Conservation (phyloP, 2,888 invertebrate genomes). For the Sialis lutaria region DNA sequence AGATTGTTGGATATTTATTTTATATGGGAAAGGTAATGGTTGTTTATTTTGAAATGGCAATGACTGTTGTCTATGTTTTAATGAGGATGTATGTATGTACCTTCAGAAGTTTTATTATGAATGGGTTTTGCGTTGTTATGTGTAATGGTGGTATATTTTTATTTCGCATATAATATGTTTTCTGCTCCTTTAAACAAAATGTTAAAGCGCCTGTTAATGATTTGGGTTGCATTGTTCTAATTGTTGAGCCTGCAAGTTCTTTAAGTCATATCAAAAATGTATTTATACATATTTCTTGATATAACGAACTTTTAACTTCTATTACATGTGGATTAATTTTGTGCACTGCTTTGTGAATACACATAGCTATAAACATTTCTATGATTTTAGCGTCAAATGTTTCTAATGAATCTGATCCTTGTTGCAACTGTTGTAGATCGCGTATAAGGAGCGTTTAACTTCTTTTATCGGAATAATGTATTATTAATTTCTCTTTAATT, state of each 20-base stretch:
- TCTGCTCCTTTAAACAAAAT: constrained; percentile 10
- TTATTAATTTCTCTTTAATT: too few species aligned
- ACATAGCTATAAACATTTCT: constrained; percentile 7
- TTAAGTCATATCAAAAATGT: constrained; percentile 10
- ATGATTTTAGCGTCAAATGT: not conserved
- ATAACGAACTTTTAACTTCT: constrained; percentile 8
- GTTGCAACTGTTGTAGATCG: too few species aligned
- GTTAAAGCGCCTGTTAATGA: constrained; percentile 10
- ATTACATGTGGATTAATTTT: constrained; percentile 10
- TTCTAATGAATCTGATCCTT: too few species aligned
- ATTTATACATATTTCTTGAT: constrained; percentile 12
- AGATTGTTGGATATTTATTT: not conserved
- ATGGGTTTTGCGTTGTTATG: not conserved
- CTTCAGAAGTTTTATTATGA: too few species aligned
- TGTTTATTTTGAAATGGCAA: not conserved
- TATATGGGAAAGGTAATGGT: not conserved
- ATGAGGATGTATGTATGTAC: too few species aligned
- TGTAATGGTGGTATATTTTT: not conserved
- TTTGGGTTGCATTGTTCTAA: constrained; percentile 11
- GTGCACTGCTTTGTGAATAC: constrained; percentile 10
- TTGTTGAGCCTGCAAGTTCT: constrained; percentile 12
- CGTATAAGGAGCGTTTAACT: too few species aligned
- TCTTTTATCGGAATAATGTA: too few species aligned
- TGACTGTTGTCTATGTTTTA: not conserved
- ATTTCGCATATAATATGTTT: not conserved